These are phyloP conservation scores for Torymus aiolomorphi DNA, from an alignment of 2,888 invertebrate genomes.

Conservation along the genomic window DNA sequence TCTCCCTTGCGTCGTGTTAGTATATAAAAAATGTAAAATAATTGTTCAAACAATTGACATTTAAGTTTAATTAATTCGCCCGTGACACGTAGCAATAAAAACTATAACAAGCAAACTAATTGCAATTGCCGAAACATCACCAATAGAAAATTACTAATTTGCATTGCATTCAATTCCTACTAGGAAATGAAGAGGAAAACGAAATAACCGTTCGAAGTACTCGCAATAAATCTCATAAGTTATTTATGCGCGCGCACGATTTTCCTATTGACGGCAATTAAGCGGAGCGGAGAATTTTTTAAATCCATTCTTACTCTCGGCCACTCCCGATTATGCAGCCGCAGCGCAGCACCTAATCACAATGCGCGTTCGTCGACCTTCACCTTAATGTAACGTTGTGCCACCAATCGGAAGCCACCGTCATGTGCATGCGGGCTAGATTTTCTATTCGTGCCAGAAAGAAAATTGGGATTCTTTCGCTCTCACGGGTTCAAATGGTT, in stretches of 20 bases:
- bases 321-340: conserved; percentile 36
- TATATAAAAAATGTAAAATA: neutral
- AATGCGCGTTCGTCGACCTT: conserved; percentile 48
- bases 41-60: conserved; percentile 6
- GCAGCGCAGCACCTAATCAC: conserved; percentile 7
- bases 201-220: too few species aligned
- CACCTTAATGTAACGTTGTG: conserved; percentile 47
- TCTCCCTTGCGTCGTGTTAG: neutral
- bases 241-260: too few species aligned
- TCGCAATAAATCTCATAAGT: too few species aligned
- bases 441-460: conserved; percentile 20
- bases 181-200: too few species aligned
- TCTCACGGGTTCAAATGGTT: too few species aligned
- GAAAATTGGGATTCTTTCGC: too few species aligned
- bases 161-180: too few species aligned
- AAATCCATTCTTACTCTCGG: neutral
- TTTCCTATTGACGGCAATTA: too few species aligned
- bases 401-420: conserved; percentile 30
- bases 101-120: conserved; percentile 2
- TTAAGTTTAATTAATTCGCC: neutral
- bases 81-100: neutral
- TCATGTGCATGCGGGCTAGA: conserved; percentile 4
- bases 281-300: too few species aligned
- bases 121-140: neutral
- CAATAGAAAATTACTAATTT: too few species aligned